Base-by-base conservation (phyloP, 2,113 vertebrate species). In the Tiliqua scincoides region DNA sequence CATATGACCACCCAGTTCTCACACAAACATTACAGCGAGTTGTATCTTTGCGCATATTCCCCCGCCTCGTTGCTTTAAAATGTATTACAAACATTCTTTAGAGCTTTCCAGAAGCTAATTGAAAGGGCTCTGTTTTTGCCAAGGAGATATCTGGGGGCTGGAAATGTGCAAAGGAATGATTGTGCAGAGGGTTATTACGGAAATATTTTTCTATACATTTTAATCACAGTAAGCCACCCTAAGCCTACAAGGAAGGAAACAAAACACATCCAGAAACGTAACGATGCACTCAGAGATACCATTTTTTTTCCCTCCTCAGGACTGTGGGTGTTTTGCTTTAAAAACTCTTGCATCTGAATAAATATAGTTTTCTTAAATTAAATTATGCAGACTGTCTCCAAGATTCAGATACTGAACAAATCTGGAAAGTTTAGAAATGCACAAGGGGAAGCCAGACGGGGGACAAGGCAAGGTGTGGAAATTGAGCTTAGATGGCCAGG, bases 151-250 rank as follows among this genome's bases (percentile, higher is more conserved):
- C 84, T 71, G 30, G 48, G 25, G 67, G 52, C 54, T 17, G 35
- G 30, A 30, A 61, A 85, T 79, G 68, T 79, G 75, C 27, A 61
- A 79, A 61, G 6, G 27, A 32, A 40, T 59, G 63, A 61, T 79
- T 70, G 27, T 70, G 35, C 67, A 61, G 65, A 25, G 23, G 52
- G 84, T 85, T 61, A 72, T 79, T 79, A 72, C 76, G 62, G 67
- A 65, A 23, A 18, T 71, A 79, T 79, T 79, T 70, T 80, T 79
- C 54, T 63, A 43, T 72, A 70, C 23, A 62, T 57, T 79, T 43
- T 86, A 79, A 86, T 80, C 72, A 80, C 21, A 73, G 84, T 35
- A 62, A 86, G 76, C 48, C 48, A 70, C 63, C 35, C 23, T 68
- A 59, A 68, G 35, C 35, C 57, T 79, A 71, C 30, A 72, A 73